Base-by-base conservation (phyloP, 2,113 vertebrate genomes). In the Mormyrus iriodes region DNA sequence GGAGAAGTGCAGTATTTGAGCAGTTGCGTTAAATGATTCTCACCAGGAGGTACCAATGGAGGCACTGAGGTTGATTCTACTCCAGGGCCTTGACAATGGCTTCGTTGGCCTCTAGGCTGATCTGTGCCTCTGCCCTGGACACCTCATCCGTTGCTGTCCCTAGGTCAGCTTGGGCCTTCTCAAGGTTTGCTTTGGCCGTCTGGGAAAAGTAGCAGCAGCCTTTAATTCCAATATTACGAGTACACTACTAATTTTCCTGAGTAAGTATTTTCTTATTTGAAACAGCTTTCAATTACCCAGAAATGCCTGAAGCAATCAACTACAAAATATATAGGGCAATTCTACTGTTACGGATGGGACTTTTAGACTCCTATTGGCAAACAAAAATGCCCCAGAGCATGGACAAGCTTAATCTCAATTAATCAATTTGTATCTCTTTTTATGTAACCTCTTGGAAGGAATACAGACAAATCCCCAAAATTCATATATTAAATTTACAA, bases 51-150 rank as follows among this genome's bases (percentile, higher is more conserved):
- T 13, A 89, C 73, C 76, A 31, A 88, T n/a, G 2, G 48, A n/a
- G 1, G 21, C 3, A 51, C 46, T 13, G 49, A 19, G 0, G 10
- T 6, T n/a, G 48, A 76, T 39, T 91, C 91, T 96, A 99, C 91
- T 99, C 98, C 92, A 99, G 95, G 8, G 98, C 98, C 92, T 99
- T 99, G 48, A 99, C 95, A 4, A 99, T 96, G 31, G 98, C 98
- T 91, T 99, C 98, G 0, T 96, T 97, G 89, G 98, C 97, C 90
- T 99, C 98, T 85, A 99, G 95, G 87, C 94, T 96, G 94, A 99
- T 97, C 93, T 96, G 97, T 84, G 94, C 96, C 92, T 97, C 98
- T 0, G 97, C 98, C 91, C 95, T 95, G 0, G 94, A 91, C 0
- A 95, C 95, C 92, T 98, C 98, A 0, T 97, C 97, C 0, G 95